Evolutionary conservation across 2,888 invertebrate genomes (phyloP), one percentile per base, ranked within the genome.

Genomic region (Leucoptera coffeella): DNA sequence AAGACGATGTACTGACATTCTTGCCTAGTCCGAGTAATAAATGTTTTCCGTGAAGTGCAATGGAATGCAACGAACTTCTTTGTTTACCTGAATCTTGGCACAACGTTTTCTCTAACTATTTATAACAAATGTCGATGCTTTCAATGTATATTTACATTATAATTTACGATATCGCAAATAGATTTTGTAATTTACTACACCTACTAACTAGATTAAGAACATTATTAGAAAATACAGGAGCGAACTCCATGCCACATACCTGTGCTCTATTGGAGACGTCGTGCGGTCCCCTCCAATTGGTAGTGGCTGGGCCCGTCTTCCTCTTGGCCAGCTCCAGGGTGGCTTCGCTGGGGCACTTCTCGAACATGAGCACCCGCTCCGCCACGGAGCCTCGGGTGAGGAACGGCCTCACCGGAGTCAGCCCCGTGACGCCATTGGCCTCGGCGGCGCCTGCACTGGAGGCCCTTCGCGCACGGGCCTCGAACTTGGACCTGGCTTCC

Each of bases 341-440:
- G 31, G 83, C 64, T 48, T 85, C 87, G 47, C 86, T 87, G 19
- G 89, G 91, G 45, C 90, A 89, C 54, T 86, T 82, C 58, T 92
- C 92, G 51, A 92, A 92, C 59, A 91, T 87, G 35, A 91, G 75
- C 34, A 91, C 91, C 25, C 91, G 73, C 49, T 92, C 92, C 13
- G 91, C 91, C 3, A 92, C 92, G 4, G 91, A 91, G 13, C 91
- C 92, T 31, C 91, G 77, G 22, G 90, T 89, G 28, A 91, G 72
- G 57, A 90, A 89, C 10, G 89, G 89, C 26, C 88, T 73, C 29
- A 89, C 84, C 4, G 90, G 87, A 26, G 57, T 46, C 14, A 51
- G 45, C 20, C 57, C 64, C 4, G 14, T 29, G 62, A 49, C 3
- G 45, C 51, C 22, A 48, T 55, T 49, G 13, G 31, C 37, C 31